phyloP scores from a whole-genome alignment of 92 coral and sea anemone genomes.

The Phymanthus crucifer region DNA sequence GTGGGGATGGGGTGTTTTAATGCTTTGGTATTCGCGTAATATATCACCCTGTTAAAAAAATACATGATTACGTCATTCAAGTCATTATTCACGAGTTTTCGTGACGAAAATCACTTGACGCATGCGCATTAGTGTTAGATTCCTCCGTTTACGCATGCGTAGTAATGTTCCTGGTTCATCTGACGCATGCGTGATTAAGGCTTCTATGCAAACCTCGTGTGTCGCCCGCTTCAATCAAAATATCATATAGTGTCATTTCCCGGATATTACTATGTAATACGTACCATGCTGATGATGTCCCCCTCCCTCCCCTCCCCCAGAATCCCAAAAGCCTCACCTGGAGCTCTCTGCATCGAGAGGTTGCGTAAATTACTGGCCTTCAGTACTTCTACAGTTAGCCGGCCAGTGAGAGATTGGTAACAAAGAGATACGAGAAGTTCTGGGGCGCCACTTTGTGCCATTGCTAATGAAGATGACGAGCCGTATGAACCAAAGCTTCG shows the following conservation, averaged over 20 bases:
- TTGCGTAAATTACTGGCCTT: slow-evolving; percentile 97
- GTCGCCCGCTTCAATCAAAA: background rate
- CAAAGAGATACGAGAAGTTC: slow-evolving; percentile 95
- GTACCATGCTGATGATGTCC: no score
- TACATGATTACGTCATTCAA: background rate
- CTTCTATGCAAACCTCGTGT: background rate
- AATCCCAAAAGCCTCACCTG: slow-evolving; percentile 61
- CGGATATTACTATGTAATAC: no score
- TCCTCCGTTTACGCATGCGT: background rate
- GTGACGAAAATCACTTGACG: background rate
- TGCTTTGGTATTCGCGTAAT: no score
- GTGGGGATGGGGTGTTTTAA: no score
- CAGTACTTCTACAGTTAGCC: slow-evolving; percentile 94
- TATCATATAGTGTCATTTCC: background rate
- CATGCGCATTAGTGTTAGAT: background rate
- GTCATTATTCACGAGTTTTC: background rate
- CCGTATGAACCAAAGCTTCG: slow-evolving; percentile 85
- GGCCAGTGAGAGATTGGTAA: slow-evolving; percentile 96
- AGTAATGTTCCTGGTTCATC: background rate
- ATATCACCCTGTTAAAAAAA: no score
- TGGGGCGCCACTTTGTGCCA: slow-evolving; percentile 95
- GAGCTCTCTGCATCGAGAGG: slow-evolving; percentile 97
- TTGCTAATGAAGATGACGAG: slow-evolving; percentile 89
- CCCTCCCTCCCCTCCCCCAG: background rate
- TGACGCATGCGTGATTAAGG: background rate